phyloP scores from a whole-genome alignment of 2,113 vertebrate genomes.

The Scatophagus argus region DNA sequence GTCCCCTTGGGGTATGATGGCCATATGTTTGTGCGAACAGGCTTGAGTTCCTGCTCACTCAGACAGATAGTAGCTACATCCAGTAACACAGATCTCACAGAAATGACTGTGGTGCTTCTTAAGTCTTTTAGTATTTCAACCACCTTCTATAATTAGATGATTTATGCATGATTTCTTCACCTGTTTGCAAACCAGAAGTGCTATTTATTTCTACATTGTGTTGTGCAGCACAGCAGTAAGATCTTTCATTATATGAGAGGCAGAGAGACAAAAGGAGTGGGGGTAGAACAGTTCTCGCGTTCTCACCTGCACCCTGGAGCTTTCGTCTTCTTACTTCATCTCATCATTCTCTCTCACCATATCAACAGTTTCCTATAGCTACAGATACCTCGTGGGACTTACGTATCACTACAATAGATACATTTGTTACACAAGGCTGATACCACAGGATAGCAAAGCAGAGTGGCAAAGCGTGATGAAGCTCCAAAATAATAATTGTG shows the following conservation, averaged over 20 bases:
- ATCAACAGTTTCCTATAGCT: constrained; percentile 72
- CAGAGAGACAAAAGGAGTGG: constrained; percentile 16
- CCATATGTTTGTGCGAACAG: constrained; percentile 59
- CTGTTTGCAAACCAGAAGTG: constrained; percentile 30
- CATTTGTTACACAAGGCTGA: constrained; percentile 18
- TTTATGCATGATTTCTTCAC: constrained; percentile 10
- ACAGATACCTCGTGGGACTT: constrained; percentile 53
- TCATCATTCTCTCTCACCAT: constrained; percentile 49
- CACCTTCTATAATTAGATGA: constrained; percentile 27
- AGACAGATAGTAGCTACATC: constrained; percentile 52
- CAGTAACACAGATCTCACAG: constrained; percentile 33
- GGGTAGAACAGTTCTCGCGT: constrained; percentile 31
- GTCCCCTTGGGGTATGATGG: constrained; percentile 30
- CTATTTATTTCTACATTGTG: constrained; percentile 22
- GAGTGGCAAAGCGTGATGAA: constrained; percentile 3
- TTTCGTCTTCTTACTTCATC: constrained; percentile 37
- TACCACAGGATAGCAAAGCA: constrained; percentile 6
- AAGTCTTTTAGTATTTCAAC: constrained; percentile 10
- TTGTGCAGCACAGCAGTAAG: constrained; percentile 36
- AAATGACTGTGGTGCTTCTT: background rate
- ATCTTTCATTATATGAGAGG: constrained; percentile 17
- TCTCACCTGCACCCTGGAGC: constrained; percentile 48
- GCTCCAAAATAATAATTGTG: background rate
- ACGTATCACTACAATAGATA: background rate
- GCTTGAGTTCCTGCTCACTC: constrained; percentile 38